A percentile compares a stretch with the other conserved stretches of the same genome.
phyloP scores from a whole-genome alignment of 2,888 invertebrate genomes.

The Corbicula japonica region DNA sequence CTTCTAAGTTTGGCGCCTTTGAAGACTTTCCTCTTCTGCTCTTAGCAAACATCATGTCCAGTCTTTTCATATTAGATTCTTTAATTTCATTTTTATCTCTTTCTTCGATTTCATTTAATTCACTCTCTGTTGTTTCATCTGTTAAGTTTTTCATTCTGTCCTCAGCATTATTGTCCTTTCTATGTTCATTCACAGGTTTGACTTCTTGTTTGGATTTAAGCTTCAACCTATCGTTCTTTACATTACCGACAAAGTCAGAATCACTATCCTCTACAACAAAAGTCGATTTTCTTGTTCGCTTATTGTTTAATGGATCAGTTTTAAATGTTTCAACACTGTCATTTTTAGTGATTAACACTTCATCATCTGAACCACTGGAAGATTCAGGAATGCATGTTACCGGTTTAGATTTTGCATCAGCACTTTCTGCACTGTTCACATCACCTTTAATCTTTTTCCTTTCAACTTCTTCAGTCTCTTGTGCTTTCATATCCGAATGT shows the following conservation, averaged over 20 bases:
- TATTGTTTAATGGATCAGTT: too few relatives aligned
- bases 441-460: too few relatives aligned
- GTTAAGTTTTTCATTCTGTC: neutral
- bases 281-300: neutral
- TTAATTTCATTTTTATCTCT: neutral
- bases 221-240: too few relatives aligned
- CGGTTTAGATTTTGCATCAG: too few relatives aligned
- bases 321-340: too few relatives aligned
- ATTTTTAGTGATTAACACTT: too few relatives aligned
- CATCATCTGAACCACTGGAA: too few relatives aligned
- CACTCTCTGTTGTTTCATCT: neutral
- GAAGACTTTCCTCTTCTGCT: slow-evolving; percentile 13
- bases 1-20: slow-evolving; percentile 2
- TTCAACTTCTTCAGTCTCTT: too few relatives aligned
- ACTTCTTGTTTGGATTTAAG: too few relatives aligned
- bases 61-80: neutral
- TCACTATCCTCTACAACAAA: slow-evolving; percentile 13
- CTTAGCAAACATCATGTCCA: neutral
- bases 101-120: neutral
- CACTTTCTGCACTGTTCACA: too few relatives aligned
- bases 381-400: too few relatives aligned
- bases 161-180: neutral
- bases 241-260: slow-evolving; percentile 13
- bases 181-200: neutral
- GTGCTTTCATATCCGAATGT: too few relatives aligned